Conservation (phyloP, 2,113 vertebrate genomes). For the Nerophis lumbriciformis region DNA sequence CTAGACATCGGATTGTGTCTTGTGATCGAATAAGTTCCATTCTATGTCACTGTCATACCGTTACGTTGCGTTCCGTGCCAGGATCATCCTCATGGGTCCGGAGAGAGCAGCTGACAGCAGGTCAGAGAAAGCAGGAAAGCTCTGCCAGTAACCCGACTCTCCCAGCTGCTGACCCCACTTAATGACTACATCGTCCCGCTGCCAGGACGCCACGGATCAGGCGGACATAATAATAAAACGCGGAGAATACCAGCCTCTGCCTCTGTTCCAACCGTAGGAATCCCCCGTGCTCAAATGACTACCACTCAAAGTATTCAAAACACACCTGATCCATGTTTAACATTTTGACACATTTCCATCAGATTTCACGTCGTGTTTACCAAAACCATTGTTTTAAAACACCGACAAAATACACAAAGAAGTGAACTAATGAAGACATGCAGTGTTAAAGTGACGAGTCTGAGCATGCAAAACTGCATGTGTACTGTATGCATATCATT, state of each 20-base stretch:
- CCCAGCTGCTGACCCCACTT: constrained; percentile 52
- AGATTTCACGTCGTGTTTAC: no score
- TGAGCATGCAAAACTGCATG: no score
- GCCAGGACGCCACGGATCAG: constrained; percentile 8
- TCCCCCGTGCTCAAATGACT: not conserved
- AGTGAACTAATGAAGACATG: no score
- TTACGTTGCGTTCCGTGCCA: constrained; percentile 12
- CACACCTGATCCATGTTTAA: no score
- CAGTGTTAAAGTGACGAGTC: no score
- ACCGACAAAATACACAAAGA: no score
- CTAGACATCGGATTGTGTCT: no score
- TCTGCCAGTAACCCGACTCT: constrained; percentile 40
- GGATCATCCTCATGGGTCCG: constrained; percentile 56
- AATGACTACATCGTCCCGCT: constrained; percentile 39
- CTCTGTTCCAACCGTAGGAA: no score
- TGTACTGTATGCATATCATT: no score
- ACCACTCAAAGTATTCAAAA: no score
- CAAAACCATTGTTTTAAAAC: no score
- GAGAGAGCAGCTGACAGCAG: constrained; percentile 24
- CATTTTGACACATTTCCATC: no score
- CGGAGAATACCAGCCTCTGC: not conserved
- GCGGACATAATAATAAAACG: constrained; percentile 1
- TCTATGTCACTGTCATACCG: constrained; percentile 25
- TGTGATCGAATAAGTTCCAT: constrained; percentile 52
- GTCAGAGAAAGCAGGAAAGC: constrained; percentile 38